These are phyloP conservation scores for Clitarchus hookeri DNA, from an alignment of 2,888 invertebrate genomes.

Conservation along the genomic window DNA sequence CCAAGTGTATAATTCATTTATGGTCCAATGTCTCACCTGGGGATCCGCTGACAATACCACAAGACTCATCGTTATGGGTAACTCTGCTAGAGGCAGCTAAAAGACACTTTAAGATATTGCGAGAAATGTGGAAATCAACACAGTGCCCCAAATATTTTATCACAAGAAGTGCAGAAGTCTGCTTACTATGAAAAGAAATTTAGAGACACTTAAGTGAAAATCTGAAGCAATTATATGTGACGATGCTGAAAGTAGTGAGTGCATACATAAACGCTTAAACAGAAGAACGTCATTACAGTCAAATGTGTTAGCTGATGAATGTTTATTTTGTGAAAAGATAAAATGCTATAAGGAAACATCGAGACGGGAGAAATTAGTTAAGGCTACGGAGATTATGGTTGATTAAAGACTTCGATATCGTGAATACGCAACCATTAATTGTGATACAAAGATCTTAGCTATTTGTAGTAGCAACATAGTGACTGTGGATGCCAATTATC, in stretches of 20 bases:
- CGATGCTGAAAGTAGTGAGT: neutral
- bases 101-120: neutral
- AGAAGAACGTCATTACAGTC: too few species aligned
- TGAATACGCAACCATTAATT: neutral
- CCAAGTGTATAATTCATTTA: too few species aligned
- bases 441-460: neutral
- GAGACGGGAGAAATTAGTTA: neutral
- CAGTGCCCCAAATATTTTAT: neutral
- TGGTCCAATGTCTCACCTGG: slow-evolving; percentile 3
- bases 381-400: neutral
- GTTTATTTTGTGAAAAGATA: neutral
- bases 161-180: neutral
- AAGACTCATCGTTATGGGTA: neutral
- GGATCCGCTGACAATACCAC: neutral
- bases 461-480: neutral
- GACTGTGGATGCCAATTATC: neutral
- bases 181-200: neutral
- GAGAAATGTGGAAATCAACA: neutral
- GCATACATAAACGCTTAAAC: neutral
- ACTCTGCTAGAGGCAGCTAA: slow-evolving; percentile 11
- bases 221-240: neutral
- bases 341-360: neutral
- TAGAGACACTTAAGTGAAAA: neutral
- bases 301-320: neutral
- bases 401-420: neutral